Conservation (phyloP, 37 sponge, comb jelly and placozoan genomes). For the Mnemiopsis leidyi region DNA sequence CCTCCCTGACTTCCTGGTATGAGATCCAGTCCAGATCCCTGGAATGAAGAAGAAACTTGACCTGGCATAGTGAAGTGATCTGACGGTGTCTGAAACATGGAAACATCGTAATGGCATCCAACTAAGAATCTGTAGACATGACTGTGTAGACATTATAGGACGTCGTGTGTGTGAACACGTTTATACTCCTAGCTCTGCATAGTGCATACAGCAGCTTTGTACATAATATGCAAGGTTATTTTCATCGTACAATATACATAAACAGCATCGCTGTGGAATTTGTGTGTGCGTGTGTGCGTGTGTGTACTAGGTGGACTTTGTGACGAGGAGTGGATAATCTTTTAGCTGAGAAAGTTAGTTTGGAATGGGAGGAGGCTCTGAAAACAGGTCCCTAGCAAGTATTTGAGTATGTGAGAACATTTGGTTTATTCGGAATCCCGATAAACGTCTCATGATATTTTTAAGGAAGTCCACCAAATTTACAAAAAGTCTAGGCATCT, state of each 20-base stretch:
- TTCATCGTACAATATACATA: not conserved
- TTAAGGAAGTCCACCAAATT: not conserved
- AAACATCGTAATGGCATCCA: too few relatives aligned
- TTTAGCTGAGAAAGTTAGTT: too few relatives aligned
- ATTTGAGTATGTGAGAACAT: not conserved
- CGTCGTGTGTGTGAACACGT: not conserved
- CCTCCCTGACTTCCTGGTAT: too few relatives aligned
- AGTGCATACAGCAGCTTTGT: not conserved
- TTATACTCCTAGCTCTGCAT: not conserved
- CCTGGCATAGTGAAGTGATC: too few relatives aligned
- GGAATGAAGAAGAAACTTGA: too few relatives aligned
- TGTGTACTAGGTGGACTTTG: not conserved
- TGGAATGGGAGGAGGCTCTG: too few relatives aligned
- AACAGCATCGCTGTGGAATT: not conserved
- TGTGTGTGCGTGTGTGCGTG: not conserved
- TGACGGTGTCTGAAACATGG: too few relatives aligned
- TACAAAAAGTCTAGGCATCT: not conserved
- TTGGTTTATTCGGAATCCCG: too few relatives aligned
- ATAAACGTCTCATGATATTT: not conserved
- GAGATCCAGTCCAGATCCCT: too few relatives aligned
- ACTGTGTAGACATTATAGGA: not conserved
- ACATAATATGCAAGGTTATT: not conserved
- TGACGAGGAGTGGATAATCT: too few relatives aligned
- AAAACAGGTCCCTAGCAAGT: too few relatives aligned
- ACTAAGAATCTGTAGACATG: too few relatives aligned